Evolutionary conservation across 37 sponge, comb jelly and placozoan species (phyloP), one percentile per base, ranked within the genome.

Genomic region (Cliona cf. orientalis): DNA sequence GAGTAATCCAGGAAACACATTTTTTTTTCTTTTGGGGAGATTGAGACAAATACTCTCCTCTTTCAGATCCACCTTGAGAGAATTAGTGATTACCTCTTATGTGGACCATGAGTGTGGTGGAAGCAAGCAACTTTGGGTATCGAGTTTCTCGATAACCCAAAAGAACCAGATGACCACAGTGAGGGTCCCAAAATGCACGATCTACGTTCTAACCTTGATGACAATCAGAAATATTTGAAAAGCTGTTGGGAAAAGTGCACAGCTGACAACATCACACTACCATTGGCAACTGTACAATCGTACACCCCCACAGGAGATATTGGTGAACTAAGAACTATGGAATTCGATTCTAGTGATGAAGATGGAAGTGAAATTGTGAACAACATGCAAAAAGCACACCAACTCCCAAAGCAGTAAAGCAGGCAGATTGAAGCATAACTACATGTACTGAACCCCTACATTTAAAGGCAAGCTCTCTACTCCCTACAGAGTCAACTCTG

Each of bases 81-180:
- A 63, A 63, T 77, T 42, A 23, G 65, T 5, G 78, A 77, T 45
- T 77, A 64, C 25, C 25, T 75, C 12, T 0, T 56, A 4, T 21
- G 14, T 38, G 76, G 76, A 35, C 76, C 76, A 32, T 43, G 78
- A 3, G 33, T 42, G 21, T 77, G 78, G 78, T 76, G 61, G 76
- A 17, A 26, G 4, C n/a, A 34, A 0, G 40, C 41, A 25, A 3
- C 36, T 28, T 29, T 22, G 61, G 78, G 78, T 41, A 28, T 77
- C 1, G 78, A 77, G 45, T 77, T 77, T 36, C 35, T 42, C 22
- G 78, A 77, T 77, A 41, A 28, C 23, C 25, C 6, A 22, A 22
- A 12, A 6, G 63, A 61, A n/a, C 26, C 17, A 11, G 23, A 61
- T 28, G 5, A 61, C 7, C 6, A 28, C 25, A 25, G 5, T 61